Conservation (phyloP, 1,140 invertebrate species). For the Globodera ellingtonae region DNA sequence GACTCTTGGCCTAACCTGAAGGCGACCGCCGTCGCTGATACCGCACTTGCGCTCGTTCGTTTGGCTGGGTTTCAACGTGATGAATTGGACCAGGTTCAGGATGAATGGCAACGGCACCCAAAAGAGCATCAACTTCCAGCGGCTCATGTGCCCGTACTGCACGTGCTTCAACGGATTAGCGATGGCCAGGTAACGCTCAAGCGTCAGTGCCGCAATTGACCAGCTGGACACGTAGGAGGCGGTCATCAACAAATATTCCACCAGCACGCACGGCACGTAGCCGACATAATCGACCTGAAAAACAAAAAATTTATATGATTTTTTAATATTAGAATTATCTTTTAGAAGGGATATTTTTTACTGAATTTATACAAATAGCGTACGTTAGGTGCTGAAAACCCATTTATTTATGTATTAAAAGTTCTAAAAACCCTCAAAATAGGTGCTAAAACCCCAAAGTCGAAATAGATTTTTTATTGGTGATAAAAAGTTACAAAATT, state of each 20-base stretch:
- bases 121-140: constrained; percentile 45
- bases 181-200: constrained; percentile 62
- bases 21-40: constrained; percentile 48
- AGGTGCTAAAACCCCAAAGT: too few species aligned
- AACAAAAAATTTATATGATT: background rate
- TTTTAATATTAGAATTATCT: background rate
- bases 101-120: constrained; percentile 63
- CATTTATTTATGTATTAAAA: too few species aligned
- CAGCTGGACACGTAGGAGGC: constrained; percentile 60
- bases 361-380: too few species aligned
- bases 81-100: constrained; percentile 61
- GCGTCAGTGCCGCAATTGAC: constrained; percentile 62
- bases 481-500: too few species aligned
- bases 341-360: too few species aligned
- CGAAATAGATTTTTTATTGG: too few species aligned
- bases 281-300: constrained; percentile 53
- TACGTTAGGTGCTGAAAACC: too few species aligned
- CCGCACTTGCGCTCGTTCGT: constrained; percentile 48
- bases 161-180: constrained; percentile 61
- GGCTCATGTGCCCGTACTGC: constrained; percentile 49
- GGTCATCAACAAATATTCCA: constrained; percentile 61
- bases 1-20: constrained; percentile 42
- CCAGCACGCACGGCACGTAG: constrained; percentile 58
- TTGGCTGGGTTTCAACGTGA: constrained; percentile 49
- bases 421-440: too few species aligned